A percentile compares a stretch with the other conserved stretches of the same genome.
Conservation (phyloP, 2,113 vertebrate species). For the Gasterosteus aculeatus region DNA sequence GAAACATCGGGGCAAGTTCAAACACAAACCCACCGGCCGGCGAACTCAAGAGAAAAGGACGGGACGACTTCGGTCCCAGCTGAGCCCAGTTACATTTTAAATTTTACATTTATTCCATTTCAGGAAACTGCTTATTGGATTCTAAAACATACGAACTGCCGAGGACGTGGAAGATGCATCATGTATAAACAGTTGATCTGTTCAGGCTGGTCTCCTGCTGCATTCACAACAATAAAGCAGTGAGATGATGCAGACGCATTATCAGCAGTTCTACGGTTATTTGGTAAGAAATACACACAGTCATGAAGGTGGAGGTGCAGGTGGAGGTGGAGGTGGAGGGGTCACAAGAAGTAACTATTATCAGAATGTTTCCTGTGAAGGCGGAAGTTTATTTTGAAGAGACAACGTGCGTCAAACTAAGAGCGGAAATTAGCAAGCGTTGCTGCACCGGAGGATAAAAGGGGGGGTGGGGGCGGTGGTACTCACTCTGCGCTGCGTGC, state of each 20-base stretch:
- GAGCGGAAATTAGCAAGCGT: too few relatives aligned
- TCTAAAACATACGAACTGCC: too few relatives aligned
- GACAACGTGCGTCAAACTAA: too few relatives aligned
- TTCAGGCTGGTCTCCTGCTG: too few relatives aligned
- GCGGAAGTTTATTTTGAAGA: too few relatives aligned
- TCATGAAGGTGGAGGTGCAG: not conserved
- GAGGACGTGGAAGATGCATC: not conserved
- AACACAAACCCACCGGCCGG: not conserved
- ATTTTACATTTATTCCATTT: not conserved
- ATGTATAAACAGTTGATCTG: too few relatives aligned
- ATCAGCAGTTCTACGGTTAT: too few relatives aligned
- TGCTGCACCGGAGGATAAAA: too few relatives aligned
- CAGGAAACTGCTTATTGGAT: too few relatives aligned
- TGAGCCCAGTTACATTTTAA: not conserved
- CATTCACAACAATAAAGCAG: too few relatives aligned
- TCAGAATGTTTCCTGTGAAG: not conserved
- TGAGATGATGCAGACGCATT: too few relatives aligned
- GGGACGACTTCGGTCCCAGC: not conserved
- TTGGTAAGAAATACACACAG: not conserved
- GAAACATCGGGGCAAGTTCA: constrained; percentile 5
- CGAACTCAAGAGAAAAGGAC: not conserved
- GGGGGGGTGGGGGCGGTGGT: too few relatives aligned
- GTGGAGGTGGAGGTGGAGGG: not conserved
- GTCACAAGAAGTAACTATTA: not conserved
- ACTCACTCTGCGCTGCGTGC: constrained; percentile 51